A percentile compares a stretch with the other conserved stretches of the same genome.
Evolutionary conservation across 2,113 vertebrate genomes (phyloP).

Genomic region (Brevimyrus niger): DNA sequence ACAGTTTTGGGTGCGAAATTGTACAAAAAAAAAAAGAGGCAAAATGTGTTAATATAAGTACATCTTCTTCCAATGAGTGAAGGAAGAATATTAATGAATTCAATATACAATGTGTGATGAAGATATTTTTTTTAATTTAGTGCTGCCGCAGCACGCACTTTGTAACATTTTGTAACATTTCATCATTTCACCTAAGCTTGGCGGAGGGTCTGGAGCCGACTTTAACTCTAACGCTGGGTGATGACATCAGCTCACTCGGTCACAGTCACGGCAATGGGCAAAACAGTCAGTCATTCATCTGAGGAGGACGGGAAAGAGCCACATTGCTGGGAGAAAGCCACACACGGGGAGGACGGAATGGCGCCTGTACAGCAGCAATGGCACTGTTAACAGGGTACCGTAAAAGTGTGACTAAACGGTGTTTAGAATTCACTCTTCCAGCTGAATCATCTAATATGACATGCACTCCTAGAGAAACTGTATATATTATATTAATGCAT

Average conservation of each 20-base stretch:
- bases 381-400: background rate
- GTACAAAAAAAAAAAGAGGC: background rate
- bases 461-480: background rate
- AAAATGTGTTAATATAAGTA: background rate
- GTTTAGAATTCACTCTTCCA: background rate
- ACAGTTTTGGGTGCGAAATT: background rate
- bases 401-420: background rate
- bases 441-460: background rate
- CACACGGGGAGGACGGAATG: background rate
- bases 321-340: background rate
- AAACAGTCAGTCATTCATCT: background rate
- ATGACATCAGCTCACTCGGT: background rate
- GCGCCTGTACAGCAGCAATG: background rate
- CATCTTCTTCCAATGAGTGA: background rate
- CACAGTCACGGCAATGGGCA: background rate
- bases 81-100: background rate
- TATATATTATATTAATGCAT: background rate
- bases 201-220: background rate
- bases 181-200: background rate
- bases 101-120: background rate
- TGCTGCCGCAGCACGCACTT: background rate
- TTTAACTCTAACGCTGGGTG: background rate
- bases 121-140: background rate
- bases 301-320: background rate
- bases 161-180: background rate